Percentiles rank a stretch among this genome's conserved stretches.
phyloP scores from a whole-genome alignment of 2,113 vertebrate species.

The Pheucticus melanocephalus region DNA sequence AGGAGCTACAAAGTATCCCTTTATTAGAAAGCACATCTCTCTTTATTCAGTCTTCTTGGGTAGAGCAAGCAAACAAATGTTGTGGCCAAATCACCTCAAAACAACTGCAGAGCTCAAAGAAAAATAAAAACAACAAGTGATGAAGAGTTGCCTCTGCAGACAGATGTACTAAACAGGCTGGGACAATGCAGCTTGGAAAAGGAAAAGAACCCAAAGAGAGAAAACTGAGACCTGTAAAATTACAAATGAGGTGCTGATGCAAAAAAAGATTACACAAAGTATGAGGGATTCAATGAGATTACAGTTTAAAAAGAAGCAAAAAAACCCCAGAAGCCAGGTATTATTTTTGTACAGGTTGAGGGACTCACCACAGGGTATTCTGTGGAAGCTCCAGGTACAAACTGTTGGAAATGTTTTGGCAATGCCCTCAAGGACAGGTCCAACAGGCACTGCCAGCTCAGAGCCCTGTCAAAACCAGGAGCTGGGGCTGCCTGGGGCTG shows the following conservation, averaged over 20 bases:
- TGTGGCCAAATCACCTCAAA: not conserved
- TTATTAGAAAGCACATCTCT: not conserved
- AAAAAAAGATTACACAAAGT: not conserved
- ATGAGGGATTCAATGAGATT: not conserved
- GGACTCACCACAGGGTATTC: rapidly evolving
- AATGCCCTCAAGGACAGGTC: not conserved
- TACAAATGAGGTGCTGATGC: not conserved
- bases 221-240: not conserved
- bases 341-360: not conserved
- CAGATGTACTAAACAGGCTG: not conserved
- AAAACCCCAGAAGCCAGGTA: not conserved
- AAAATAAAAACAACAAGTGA: not conserved
- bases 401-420: not conserved
- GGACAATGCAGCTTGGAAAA: not conserved
- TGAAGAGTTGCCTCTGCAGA: not conserved
- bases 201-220: not conserved
- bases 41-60: not conserved
- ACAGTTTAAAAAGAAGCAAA: not conserved
- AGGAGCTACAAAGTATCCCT: not conserved
- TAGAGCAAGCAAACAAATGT: not conserved
- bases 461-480: rapidly evolving
- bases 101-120: not conserved
- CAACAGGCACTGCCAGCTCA: not conserved
- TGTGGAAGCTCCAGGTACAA: not conserved
- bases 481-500: not conserved